These are phyloP conservation scores for Drosophila buzzatii DNA, from an alignment of 2,888 invertebrate species.

Conservation along the genomic window DNA sequence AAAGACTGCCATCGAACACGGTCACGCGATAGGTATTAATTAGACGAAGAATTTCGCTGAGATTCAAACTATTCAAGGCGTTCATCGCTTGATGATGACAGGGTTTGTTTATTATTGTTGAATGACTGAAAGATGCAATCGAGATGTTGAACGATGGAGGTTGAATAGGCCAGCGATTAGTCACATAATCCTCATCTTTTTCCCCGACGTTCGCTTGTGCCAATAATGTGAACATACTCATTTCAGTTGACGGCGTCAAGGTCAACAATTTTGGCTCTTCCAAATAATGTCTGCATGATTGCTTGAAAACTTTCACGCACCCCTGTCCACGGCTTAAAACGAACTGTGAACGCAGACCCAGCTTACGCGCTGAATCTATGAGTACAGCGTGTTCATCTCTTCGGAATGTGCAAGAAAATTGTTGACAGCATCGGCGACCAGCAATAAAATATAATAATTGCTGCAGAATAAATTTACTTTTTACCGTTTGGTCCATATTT, in stretches of 20 bases:
- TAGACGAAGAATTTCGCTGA: constrained; percentile 25
- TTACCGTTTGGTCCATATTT: constrained; percentile 48
- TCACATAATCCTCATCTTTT: constrained; percentile 8
- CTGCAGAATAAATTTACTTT: constrained; percentile 53
- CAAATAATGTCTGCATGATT: constrained; percentile 54
- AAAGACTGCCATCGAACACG: constrained; percentile 38
- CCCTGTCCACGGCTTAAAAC: constrained; percentile 33
- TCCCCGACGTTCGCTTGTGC: not conserved
- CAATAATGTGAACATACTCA: constrained; percentile 38
- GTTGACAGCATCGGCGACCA: constrained; percentile 64
- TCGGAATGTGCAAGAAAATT: constrained; percentile 61
- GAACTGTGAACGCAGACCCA: constrained; percentile 50
- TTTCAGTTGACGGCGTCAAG: constrained; percentile 19
- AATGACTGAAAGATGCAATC: not conserved
- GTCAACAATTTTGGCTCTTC: constrained; percentile 52
- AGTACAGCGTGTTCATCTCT: constrained; percentile 36
- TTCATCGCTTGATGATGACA: not conserved
- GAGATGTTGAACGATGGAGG: constrained; percentile 15
- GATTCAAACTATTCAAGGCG: not conserved
- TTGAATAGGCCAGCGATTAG: not conserved
- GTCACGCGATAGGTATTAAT: constrained; percentile 49
- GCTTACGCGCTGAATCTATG: constrained; percentile 10
- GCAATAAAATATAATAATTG: constrained; percentile 67
- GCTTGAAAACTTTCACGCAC: constrained; percentile 60
- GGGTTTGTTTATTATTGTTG: constrained; percentile 13